Evolutionary conservation across 2,888 invertebrate genomes (phyloP).

Genomic region (Drosophila aldrichi): DNA sequence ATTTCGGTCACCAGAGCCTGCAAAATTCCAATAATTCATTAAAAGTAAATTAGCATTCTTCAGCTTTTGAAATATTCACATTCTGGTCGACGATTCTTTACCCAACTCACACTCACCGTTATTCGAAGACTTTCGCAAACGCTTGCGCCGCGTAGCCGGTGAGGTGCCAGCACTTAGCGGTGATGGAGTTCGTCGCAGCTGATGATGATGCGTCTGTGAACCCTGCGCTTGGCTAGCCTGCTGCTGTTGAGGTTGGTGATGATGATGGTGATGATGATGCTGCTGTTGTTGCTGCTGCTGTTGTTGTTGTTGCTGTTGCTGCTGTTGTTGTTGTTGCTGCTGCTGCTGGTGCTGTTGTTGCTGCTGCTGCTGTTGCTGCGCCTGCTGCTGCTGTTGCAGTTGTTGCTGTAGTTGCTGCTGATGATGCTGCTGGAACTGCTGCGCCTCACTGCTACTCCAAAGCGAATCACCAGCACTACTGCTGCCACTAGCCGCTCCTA

Average conservation of each 20-base stretch:
- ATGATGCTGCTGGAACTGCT: slow-evolving; percentile 87
- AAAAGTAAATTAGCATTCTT: slow-evolving; percentile 3
- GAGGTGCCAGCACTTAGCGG: slow-evolving; percentile 88
- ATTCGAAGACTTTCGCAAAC: slow-evolving; percentile 89
- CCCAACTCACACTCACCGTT: slow-evolving; percentile 85
- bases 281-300: slow-evolving; percentile 74
- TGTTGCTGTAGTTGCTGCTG: slow-evolving; percentile 87
- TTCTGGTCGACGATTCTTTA: slow-evolving; percentile 63
- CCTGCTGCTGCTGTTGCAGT: slow-evolving; percentile 86
- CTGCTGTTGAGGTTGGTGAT: slow-evolving; percentile 82
- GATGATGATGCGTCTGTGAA: slow-evolving; percentile 88
- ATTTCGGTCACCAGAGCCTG: slow-evolving; percentile 86
- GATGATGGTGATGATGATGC: slow-evolving; percentile 77
- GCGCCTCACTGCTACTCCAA: slow-evolving; percentile 86
- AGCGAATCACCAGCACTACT: slow-evolving; percentile 86
- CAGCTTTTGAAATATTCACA: background rate
- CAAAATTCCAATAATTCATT: background rate
- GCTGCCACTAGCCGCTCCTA: slow-evolving; percentile 73
- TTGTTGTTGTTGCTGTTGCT: slow-evolving; percentile 85
- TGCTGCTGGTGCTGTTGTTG: slow-evolving; percentile 86
- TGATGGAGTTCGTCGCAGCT: slow-evolving; percentile 86
- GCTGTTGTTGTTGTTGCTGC: slow-evolving; percentile 86
- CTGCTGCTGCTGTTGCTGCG: slow-evolving; percentile 87
- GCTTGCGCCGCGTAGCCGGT: slow-evolving; percentile 88
- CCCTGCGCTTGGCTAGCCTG: slow-evolving; percentile 87